These are phyloP conservation scores for Euzetes globulus DNA, from an alignment of 2,888 invertebrate species.

Conservation along the genomic window DNA sequence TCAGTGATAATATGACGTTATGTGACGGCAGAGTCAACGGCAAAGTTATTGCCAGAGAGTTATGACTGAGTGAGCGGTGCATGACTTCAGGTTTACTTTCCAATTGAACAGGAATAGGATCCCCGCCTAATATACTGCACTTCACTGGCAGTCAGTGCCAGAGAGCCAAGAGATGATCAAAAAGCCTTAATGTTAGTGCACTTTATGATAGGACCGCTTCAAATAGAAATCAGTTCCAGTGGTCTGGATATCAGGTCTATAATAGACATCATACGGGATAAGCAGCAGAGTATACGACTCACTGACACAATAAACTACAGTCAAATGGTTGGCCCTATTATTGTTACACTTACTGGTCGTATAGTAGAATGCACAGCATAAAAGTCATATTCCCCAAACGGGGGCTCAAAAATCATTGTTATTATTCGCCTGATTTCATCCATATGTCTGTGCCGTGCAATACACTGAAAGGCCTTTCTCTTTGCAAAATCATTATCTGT, in stretches of 20 bases:
- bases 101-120: not conserved
- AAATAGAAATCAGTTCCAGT: conserved; percentile 16
- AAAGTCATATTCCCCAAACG: conserved; percentile 20
- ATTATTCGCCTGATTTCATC: conserved; percentile 22
- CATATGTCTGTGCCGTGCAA: conserved; percentile 7
- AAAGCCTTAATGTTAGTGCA: not conserved
- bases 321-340: conserved; percentile 26
- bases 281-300: not conserved
- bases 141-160: not conserved
- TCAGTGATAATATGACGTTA: not conserved
- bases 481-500: conserved; percentile 1
- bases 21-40: not conserved
- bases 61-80: not conserved
- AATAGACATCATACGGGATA: not conserved
- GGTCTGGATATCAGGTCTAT: conserved; percentile 17
- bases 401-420: conserved; percentile 17
- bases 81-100: conserved; percentile 23
- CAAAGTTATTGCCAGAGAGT: not conserved
- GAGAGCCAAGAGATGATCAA: not conserved
- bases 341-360: not conserved
- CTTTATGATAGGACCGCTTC: not conserved
- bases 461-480: not conserved
- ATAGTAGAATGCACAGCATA: not conserved
- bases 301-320: conserved; percentile 15
- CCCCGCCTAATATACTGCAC: not conserved